phyloP scores from a whole-genome alignment of 2,113 vertebrate species.

The Taurulus bubalis region DNA sequence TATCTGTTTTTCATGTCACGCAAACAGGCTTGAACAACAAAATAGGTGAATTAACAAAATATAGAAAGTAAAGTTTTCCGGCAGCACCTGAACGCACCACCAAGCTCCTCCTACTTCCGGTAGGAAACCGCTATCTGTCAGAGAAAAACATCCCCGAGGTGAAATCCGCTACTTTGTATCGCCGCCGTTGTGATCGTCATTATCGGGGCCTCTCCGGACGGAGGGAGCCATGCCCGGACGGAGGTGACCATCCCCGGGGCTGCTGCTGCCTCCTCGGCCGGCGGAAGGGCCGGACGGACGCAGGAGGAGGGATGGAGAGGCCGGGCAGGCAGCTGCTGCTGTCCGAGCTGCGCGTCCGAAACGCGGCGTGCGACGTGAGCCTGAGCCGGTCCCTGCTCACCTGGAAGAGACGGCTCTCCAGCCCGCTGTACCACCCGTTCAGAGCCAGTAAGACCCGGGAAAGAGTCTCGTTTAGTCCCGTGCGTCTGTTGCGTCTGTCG shows the following conservation, averaged over 20 bases:
- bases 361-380: conserved; percentile 69
- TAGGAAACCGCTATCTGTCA: conserved; percentile 67
- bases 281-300: conserved; percentile 51
- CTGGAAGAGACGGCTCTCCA: conserved; percentile 69
- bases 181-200: accelerated
- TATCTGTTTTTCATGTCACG: not conserved
- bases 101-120: conserved; percentile 64
- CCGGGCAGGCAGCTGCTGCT: conserved; percentile 63
- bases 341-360: conserved; percentile 74
- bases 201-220: not conserved
- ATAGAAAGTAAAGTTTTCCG: not conserved
- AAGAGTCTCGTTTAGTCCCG: not conserved
- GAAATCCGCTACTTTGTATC: conserved; percentile 24
- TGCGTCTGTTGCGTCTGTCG: not conserved
- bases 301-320: conserved; percentile 63
- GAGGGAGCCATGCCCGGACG: conserved; percentile 44
- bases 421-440: conserved; percentile 74
- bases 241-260: conserved; percentile 48
- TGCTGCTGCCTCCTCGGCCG: conserved; percentile 46
- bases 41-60: not conserved
- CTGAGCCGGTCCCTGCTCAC: conserved; percentile 66
- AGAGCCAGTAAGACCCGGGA: conserved; percentile 71
- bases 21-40: not conserved
- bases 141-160: conserved; percentile 20
- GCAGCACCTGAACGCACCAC: conserved; percentile 22